Percentiles rank a stretch among this genome's conserved stretches.
These are phyloP conservation scores for Embidobia sp. DNA, from an alignment of 2,888 invertebrate genomes.

Conservation along the genomic window DNA sequence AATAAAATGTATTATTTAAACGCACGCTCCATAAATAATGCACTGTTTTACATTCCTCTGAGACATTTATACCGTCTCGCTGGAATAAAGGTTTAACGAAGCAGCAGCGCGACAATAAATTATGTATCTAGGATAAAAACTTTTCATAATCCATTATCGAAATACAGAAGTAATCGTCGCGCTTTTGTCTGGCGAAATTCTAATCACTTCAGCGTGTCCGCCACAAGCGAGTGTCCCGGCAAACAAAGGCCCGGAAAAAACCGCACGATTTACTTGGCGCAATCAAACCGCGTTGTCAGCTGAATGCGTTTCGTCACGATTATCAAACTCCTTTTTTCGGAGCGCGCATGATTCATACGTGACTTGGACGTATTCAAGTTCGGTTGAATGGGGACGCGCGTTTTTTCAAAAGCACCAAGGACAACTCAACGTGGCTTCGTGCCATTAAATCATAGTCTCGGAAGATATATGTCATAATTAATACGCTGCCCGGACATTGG, in stretches of 20 bases:
- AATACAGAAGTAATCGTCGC: too few species aligned
- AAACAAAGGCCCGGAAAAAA: slow-evolving; percentile 36
- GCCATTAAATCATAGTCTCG: slow-evolving; percentile 63
- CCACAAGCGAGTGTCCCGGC: slow-evolving; percentile 22
- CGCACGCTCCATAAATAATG: too few species aligned
- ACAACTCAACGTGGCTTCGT: slow-evolving; percentile 59
- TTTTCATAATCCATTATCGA: slow-evolving; percentile 10
- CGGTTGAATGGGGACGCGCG: slow-evolving; percentile 40
- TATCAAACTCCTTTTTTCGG: slow-evolving; percentile 37
- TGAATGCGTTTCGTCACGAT: slow-evolving; percentile 54
- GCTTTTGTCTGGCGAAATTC: slow-evolving; percentile 10
- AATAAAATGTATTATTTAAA: too few species aligned
- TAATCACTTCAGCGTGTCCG: slow-evolving; percentile 40
- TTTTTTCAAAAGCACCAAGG: slow-evolving; percentile 57
- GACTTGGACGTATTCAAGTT: slow-evolving; percentile 42
- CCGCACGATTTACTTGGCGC: slow-evolving; percentile 31
- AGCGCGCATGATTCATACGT: slow-evolving; percentile 49
- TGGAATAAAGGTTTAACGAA: slow-evolving; percentile 7
- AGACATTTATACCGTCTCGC: background rate
- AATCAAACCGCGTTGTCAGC: slow-evolving; percentile 14
- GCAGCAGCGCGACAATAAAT: background rate
- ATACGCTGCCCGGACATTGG: slow-evolving; percentile 70
- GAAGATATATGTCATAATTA: slow-evolving; percentile 75
- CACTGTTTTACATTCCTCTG: too few species aligned
- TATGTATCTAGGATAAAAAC: slow-evolving; percentile 5